Evolutionary conservation across 2,888 invertebrate genomes (phyloP).

Genomic region (Tigriopus californicus): DNA sequence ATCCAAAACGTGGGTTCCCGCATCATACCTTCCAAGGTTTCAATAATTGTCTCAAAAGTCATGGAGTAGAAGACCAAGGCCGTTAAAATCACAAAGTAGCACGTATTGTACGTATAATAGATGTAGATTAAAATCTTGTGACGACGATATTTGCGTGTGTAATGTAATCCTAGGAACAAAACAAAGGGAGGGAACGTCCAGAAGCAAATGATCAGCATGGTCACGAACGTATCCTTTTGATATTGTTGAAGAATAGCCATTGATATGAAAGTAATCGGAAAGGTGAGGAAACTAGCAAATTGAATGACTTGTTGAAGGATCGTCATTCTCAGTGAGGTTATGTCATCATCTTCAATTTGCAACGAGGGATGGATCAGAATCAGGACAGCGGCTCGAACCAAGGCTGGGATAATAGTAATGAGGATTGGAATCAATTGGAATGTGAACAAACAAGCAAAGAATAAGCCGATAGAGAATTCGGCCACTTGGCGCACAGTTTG

Average conservation of each 20-base stretch:
- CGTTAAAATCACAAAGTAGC: background rate
- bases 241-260: constrained; percentile 6
- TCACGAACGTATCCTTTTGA: constrained; percentile 4
- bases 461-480: constrained; percentile 3
- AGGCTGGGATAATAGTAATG: constrained; percentile 1
- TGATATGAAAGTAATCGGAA: constrained; percentile 6
- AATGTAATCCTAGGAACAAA: constrained; percentile 9
- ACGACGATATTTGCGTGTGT: background rate
- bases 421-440: constrained; percentile 7
- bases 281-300: background rate
- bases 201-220: background rate
- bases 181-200: background rate
- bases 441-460: constrained; percentile 6
- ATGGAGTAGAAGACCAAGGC: constrained; percentile 2
- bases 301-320: constrained; percentile 6
- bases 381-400: constrained; percentile 4
- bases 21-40: background rate
- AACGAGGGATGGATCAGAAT: constrained; percentile 6
- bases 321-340: background rate
- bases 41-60: background rate
- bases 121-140: constrained; percentile 1
- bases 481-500: constrained; percentile 1
- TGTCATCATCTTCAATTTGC: background rate
- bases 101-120: constrained; percentile 5
- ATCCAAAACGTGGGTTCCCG: background rate